These are phyloP conservation scores for Pygoscelis antarcticus DNA, from an alignment of 2,113 vertebrate genomes.

Conservation along the genomic window DNA sequence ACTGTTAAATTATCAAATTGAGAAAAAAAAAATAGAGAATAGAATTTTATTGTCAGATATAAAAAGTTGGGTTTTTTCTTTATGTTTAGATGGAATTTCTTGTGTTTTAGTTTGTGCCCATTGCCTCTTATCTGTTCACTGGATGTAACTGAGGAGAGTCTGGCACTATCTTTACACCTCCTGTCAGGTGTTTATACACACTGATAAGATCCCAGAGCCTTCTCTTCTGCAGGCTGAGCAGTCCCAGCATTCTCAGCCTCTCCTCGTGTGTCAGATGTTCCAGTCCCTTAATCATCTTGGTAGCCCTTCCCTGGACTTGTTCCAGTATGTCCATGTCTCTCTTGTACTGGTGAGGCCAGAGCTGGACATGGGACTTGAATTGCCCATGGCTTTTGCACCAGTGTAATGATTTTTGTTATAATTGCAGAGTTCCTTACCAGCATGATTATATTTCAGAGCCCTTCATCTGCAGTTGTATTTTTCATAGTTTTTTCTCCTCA, in stretches of 20 bases:
- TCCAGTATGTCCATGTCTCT: background rate
- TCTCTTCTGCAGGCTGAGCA: background rate
- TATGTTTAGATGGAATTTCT: background rate
- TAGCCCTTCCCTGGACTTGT: background rate
- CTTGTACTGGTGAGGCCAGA: background rate
- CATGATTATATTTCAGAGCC: background rate
- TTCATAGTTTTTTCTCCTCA: accelerated
- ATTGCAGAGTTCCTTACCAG: background rate
- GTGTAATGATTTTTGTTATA: background rate
- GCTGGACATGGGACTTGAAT: background rate
- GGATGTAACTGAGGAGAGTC: background rate
- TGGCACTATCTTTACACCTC: background rate
- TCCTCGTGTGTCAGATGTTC: background rate
- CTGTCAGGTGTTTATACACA: background rate
- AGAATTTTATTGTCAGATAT: background rate
- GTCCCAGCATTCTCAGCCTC: background rate
- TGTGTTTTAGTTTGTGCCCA: background rate
- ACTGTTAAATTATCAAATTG: background rate
- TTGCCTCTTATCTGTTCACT: background rate
- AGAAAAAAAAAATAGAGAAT: background rate
- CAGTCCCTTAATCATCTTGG: background rate
- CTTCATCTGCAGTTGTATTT: background rate
- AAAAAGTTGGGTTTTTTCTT: accelerated
- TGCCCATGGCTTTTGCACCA: background rate
- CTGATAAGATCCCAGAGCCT: background rate